Evolutionary conservation across 2,797 vertebrate species (phyloP).

Genomic region (Lithobates pipiens): DNA sequence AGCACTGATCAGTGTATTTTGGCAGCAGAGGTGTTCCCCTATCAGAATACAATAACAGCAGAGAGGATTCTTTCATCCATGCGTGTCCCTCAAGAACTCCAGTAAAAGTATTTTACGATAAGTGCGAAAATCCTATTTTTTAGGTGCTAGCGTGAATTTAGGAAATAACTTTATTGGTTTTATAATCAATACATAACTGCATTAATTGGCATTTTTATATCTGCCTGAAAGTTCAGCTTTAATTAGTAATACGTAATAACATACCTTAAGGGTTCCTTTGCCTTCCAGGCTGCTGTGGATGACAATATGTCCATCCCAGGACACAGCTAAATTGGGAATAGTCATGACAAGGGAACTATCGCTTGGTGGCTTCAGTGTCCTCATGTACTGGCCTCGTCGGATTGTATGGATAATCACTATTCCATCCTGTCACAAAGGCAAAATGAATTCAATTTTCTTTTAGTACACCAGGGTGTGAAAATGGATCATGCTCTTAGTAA

Average conservation of each 20-base stretch:
- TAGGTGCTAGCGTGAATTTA: neutral
- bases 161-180: neutral
- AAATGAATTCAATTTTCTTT: neutral
- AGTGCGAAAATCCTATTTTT: too few relatives aligned
- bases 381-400: constrained; percentile 91
- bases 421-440: constrained; percentile 82
- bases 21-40: too few relatives aligned
- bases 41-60: too few relatives aligned
- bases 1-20: too few relatives aligned
- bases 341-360: constrained; percentile 88
- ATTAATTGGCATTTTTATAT: too few relatives aligned
- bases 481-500: too few relatives aligned
- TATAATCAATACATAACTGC: too few relatives aligned
- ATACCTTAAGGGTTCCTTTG: constrained; percentile 91
- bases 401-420: constrained; percentile 91
- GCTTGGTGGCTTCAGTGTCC: constrained; percentile 87
- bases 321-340: constrained; percentile 89
- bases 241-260: neutral
- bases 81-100: too few relatives aligned
- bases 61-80: too few relatives aligned
- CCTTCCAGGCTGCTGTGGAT: constrained; percentile 90
- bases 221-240: neutral
- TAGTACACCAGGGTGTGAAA: too few relatives aligned
- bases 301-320: constrained; percentile 93
- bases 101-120: too few relatives aligned